Percentiles rank a stretch among this genome's conserved stretches.
Evolutionary conservation across 2,888 invertebrate species (phyloP).

Genomic region (Eutolmus rufibarbis): DNA sequence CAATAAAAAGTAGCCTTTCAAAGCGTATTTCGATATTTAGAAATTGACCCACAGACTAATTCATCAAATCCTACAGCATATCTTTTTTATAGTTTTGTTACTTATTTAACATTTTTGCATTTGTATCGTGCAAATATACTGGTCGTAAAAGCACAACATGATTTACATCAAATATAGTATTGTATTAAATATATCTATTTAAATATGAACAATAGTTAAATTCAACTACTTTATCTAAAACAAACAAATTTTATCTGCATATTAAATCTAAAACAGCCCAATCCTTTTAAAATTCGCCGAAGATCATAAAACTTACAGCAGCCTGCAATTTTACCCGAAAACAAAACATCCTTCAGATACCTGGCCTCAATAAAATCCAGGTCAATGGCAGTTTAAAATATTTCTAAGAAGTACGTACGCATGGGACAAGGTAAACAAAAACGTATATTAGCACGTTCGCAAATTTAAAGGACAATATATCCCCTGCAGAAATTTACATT

Average conservation of each 20-base stretch:
- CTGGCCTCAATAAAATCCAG: background rate
- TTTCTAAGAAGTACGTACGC: background rate
- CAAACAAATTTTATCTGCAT: background rate
- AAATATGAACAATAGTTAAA: background rate
- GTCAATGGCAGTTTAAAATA: background rate
- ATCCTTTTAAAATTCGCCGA: background rate
- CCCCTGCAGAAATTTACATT: background rate
- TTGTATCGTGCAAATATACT: no score
- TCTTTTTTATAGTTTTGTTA: no score
- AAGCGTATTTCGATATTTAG: no score
- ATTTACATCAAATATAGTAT: no score
- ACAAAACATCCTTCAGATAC: background rate
- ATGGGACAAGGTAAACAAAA: background rate
- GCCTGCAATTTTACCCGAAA: background rate
- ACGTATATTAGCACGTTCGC: background rate
- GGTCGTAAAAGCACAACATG: no score
- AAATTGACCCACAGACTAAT: no score
- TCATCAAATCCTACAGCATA: no score
- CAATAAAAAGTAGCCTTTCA: no score
- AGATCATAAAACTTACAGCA: background rate
- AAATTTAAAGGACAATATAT: background rate
- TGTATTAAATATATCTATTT: background rate
- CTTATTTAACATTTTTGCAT: no score
- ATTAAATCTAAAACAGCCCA: background rate
- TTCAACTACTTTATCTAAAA: background rate